Evolutionary conservation across 2,797 vertebrate genomes (phyloP).

Genomic region (Naso thynnoides): DNA sequence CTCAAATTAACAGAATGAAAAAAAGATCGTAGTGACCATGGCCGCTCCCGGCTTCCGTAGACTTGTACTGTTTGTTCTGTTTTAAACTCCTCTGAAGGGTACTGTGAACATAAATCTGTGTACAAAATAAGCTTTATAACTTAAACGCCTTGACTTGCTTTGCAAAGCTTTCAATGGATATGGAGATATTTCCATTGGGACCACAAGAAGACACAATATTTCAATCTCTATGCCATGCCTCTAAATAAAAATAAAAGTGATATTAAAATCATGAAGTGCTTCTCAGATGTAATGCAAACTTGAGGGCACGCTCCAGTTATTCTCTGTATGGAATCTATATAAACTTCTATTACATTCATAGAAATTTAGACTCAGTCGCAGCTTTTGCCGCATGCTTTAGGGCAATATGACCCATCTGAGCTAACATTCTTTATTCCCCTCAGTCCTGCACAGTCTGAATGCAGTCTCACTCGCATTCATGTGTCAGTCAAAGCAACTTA

Average conservation of each 20-base stretch:
- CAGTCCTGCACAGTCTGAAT: neutral
- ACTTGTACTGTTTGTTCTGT: too few relatives aligned
- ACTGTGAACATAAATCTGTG: too few relatives aligned
- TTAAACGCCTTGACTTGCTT: too few relatives aligned
- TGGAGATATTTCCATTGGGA: neutral
- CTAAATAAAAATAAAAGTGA: too few relatives aligned
- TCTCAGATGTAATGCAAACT: neutral
- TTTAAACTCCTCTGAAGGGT: too few relatives aligned
- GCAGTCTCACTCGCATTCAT: conserved; percentile 17
- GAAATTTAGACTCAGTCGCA: neutral
- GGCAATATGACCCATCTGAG: conserved; percentile 1
- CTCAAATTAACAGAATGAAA: too few relatives aligned
- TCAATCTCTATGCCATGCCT: too few relatives aligned
- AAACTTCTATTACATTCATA: conserved; percentile 11
- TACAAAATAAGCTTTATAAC: too few relatives aligned
- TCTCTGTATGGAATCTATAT: neutral
- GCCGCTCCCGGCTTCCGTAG: too few relatives aligned
- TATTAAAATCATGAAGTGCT: neutral
- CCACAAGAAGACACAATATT: neutral
- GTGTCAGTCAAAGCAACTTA: conserved; percentile 1
- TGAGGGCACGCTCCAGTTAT: neutral
- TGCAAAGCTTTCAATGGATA: neutral
- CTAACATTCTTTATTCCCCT: neutral
- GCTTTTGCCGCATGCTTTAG: neutral
- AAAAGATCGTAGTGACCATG: too few relatives aligned